Conservation (phyloP, 2,113 vertebrate genomes). For the Serilophus lunatus region DNA sequence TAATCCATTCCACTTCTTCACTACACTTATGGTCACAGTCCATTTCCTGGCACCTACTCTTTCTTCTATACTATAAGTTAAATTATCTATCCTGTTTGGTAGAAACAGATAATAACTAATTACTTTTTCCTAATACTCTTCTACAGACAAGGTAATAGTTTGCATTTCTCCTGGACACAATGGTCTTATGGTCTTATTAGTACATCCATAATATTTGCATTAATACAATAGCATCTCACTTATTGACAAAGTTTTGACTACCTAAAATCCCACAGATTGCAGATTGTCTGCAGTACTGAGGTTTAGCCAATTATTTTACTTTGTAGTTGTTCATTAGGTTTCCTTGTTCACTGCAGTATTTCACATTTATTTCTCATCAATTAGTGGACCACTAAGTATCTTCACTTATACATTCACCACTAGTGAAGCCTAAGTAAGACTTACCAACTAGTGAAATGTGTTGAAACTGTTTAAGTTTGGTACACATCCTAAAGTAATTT, state of each 20-base stretch:
- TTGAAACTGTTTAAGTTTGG: neutral
- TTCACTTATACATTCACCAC: neutral
- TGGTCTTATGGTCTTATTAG: neutral
- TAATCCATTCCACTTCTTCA: neutral
- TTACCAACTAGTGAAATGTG: neutral
- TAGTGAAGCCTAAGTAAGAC: neutral
- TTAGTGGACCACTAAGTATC: neutral
- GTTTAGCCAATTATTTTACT: neutral
- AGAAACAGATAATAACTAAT: neutral
- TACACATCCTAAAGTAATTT: neutral
- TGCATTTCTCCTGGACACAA: neutral
- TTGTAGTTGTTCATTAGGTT: neutral
- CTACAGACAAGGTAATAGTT: neutral
- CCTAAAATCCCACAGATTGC: neutral
- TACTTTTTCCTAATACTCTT: neutral
- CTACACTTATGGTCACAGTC: neutral
- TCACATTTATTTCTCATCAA: neutral
- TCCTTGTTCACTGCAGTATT: neutral
- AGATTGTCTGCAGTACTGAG: neutral
- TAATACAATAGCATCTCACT: neutral
- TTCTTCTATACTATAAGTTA: neutral
- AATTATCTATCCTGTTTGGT: neutral
- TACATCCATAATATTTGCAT: neutral
- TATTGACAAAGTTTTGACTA: neutral
- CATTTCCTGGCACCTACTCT: neutral